A percentile compares a stretch with the other conserved stretches of the same genome.
These are phyloP conservation scores for Porites rus DNA, from an alignment of 92 coral and sea anemone species.

Conservation along the genomic window DNA sequence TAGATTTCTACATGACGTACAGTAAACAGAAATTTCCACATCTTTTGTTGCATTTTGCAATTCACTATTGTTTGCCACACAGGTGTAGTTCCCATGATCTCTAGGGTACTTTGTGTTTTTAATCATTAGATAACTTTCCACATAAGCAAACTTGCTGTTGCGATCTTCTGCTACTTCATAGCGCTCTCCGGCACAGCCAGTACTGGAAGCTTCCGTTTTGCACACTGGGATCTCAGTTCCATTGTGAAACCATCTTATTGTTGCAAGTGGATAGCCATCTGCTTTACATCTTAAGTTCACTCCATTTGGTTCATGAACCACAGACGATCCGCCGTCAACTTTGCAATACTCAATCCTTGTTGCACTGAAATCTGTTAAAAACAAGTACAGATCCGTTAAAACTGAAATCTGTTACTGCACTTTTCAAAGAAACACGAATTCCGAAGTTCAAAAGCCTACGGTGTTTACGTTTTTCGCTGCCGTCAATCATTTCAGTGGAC, in stretches of 20 bases:
- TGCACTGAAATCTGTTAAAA: background rate
- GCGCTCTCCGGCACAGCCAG: background rate
- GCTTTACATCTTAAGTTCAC: background rate
- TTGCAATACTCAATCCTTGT: background rate
- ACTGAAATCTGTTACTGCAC: background rate
- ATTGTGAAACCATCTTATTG: constrained; percentile 16
- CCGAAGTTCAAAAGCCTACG: too few species aligned
- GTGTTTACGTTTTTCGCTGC: too few species aligned
- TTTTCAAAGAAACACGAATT: background rate
- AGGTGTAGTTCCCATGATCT: constrained; percentile 66
- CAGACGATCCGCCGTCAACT: background rate
- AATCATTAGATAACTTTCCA: background rate
- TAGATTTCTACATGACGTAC: constrained; percentile 24
- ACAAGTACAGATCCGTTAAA: background rate
- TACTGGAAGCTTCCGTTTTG: background rate
- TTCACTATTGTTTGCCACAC: constrained; percentile 58
- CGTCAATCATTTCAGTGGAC: too few species aligned
- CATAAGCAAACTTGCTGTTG: background rate
- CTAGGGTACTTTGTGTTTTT: constrained; percentile 14
- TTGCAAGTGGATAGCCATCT: constrained; percentile 5
- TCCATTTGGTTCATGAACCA: background rate
- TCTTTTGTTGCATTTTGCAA: background rate
- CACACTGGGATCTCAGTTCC: constrained; percentile 6
- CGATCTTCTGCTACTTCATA: background rate
- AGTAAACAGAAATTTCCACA: constrained; percentile 16